Evolutionary conservation across 2,888 invertebrate species (phyloP).

Genomic region (Oscheius sp.): DNA sequence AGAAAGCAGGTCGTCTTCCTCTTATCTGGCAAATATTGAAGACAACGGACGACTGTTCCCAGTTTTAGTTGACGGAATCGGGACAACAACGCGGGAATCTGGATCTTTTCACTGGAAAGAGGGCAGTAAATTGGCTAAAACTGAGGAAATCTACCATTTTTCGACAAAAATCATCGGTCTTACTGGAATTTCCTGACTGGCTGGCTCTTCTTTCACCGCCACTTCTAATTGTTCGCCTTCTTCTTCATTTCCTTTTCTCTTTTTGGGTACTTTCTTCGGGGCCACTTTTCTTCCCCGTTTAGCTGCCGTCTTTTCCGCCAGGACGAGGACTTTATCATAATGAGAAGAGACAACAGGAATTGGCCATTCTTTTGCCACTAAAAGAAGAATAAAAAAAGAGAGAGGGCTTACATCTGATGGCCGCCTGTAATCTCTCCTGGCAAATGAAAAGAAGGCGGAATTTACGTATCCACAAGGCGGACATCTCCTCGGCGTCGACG

Average conservation of each 20-base stretch:
- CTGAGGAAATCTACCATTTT: background rate
- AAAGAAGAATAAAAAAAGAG: no score
- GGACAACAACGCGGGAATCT: constrained; percentile 1
- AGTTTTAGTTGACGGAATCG: constrained; percentile 28
- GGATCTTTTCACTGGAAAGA: constrained; percentile 10
- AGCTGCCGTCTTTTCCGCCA: background rate
- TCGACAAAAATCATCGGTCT: background rate
- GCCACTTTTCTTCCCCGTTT: constrained; percentile 21
- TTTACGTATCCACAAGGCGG: constrained; percentile 24
- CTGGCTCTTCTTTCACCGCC: background rate
- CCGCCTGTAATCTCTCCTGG: background rate
- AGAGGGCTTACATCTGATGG: no score
- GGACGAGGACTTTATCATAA: background rate
- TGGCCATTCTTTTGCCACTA: constrained; percentile 17
- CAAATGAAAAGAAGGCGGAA: constrained; percentile 11
- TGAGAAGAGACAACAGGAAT: constrained; percentile 9
- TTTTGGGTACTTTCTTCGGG: no score
- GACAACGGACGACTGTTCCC: constrained; percentile 24
- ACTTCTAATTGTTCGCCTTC: background rate
- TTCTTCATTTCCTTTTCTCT: no score
- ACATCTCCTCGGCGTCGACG: background rate
- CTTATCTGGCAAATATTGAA: constrained; percentile 11
- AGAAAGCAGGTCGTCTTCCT: constrained; percentile 18
- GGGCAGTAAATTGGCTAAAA: background rate
- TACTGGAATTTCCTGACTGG: background rate